These are phyloP conservation scores for Torymus tubicola DNA, from an alignment of 2,888 invertebrate species.

Conservation along the genomic window DNA sequence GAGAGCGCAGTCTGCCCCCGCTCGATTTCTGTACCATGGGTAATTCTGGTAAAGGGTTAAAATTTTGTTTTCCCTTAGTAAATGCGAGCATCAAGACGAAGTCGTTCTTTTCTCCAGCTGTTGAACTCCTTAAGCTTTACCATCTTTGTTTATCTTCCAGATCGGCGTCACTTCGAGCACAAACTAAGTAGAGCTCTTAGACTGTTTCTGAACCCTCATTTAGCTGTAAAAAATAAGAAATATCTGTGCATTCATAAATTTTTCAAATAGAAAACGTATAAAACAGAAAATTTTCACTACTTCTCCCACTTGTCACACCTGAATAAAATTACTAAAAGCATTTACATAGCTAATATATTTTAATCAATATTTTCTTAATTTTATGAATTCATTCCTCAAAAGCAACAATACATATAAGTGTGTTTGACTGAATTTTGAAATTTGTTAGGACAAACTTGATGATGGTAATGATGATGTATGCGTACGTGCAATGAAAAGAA, in stretches of 20 bases:
- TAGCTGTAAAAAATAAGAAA: slow-evolving; percentile 38
- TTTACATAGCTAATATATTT: no score
- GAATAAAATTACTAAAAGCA: no score
- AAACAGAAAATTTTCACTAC: background rate
- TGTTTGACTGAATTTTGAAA: no score
- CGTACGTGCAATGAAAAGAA: no score
- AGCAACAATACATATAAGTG: no score
- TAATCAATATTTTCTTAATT: no score
- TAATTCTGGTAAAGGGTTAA: slow-evolving; percentile 41
- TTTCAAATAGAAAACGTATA: slow-evolving; percentile 11
- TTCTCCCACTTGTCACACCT: no score
- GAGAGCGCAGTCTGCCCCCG: slow-evolving; percentile 62
- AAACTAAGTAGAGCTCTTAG: background rate
- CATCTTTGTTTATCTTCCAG: slow-evolving; percentile 39
- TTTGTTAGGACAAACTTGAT: no score
- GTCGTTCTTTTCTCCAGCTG: slow-evolving; percentile 38
- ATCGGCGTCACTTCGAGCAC: slow-evolving; percentile 25
- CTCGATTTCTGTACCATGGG: slow-evolving; percentile 30
- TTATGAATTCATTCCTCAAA: no score
- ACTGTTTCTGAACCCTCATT: background rate
- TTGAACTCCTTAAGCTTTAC: slow-evolving; percentile 50
- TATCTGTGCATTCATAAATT: slow-evolving; percentile 20
- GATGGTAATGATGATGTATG: no score
- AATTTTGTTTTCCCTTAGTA: slow-evolving; percentile 16
- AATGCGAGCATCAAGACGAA: slow-evolving; percentile 8